phyloP scores from a whole-genome alignment of 2,797 vertebrate species.

The Ictinia mississippiensis region DNA sequence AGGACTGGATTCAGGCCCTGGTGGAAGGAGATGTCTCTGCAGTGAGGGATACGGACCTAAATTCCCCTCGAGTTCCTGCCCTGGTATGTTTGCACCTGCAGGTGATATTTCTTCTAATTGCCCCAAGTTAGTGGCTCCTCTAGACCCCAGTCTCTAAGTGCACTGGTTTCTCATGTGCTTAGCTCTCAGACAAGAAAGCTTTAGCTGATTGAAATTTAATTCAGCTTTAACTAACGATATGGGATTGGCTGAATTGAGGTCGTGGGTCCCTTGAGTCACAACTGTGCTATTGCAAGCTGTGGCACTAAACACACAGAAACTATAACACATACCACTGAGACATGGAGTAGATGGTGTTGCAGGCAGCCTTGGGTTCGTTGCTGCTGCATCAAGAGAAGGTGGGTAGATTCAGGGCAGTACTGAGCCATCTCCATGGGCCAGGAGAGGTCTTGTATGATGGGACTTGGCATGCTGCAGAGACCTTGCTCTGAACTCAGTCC shows the following conservation, averaged over 20 bases:
- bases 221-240: not conserved
- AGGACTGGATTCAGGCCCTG: not conserved
- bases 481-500: slow-evolving; percentile 3
- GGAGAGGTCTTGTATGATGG: not conserved
- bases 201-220: not conserved
- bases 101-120: not conserved
- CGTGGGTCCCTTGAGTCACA: not conserved
- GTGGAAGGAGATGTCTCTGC: not conserved
- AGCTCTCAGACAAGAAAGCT: not conserved
- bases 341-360: not conserved
- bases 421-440: not conserved
- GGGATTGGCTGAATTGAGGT: not conserved
- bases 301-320: not conserved
- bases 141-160: not conserved
- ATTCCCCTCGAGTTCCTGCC: not conserved
- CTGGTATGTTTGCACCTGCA: not conserved
- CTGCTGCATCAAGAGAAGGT: not conserved
- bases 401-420: not conserved
- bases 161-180: not conserved
- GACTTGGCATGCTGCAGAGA: not conserved
- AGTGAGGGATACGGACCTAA: not conserved
- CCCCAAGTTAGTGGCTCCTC: not conserved
- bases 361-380: not conserved
- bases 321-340: not conserved
- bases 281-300: not conserved